These are phyloP conservation scores for Panagrolaimus sp. DNA, from an alignment of 1,140 invertebrate species.

Conservation along the genomic window DNA sequence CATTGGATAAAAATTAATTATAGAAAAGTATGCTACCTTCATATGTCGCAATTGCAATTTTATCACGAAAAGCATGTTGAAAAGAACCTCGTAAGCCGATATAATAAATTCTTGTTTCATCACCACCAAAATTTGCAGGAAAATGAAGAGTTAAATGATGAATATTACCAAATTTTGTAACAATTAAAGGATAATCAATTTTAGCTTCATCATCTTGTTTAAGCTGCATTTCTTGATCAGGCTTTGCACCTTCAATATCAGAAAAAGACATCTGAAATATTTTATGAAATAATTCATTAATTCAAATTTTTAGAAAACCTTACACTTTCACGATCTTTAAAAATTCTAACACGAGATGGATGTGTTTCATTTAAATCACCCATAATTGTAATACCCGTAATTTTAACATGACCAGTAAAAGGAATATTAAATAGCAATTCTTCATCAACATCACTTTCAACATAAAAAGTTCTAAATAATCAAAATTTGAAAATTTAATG, in stretches of 20 bases:
- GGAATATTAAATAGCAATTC: conserved; percentile 91
- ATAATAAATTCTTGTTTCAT: conserved; percentile 80
- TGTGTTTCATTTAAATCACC: conserved; percentile 77
- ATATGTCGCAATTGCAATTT: conserved; percentile 50
- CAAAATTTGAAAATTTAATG: not conserved
- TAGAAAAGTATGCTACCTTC: too few species aligned
- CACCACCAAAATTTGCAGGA: conserved; percentile 76
- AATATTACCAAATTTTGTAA: conserved; percentile 82
- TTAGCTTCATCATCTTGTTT: conserved; percentile 71
- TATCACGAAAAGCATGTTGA: conserved; percentile 44
- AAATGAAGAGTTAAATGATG: conserved; percentile 82
- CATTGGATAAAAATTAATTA: too few species aligned
- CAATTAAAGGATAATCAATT: conserved; percentile 78
- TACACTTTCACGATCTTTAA: conserved; percentile 60
- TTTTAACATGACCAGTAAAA: conserved; percentile 87
- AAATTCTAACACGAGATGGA: conserved; percentile 80
- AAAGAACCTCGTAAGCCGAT: conserved; percentile 75
- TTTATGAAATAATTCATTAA: conserved; percentile 41
- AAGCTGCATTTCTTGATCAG: conserved; percentile 87
- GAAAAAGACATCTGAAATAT: conserved; percentile 84
- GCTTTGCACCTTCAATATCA: conserved; percentile 66
- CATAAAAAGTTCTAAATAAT: conserved; percentile 68
- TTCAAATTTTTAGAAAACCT: not conserved
- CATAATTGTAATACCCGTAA: conserved; percentile 84
- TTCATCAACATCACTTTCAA: conserved; percentile 87